Conservation (phyloP, 2,888 invertebrate species). For the Tribolium freemani region DNA sequence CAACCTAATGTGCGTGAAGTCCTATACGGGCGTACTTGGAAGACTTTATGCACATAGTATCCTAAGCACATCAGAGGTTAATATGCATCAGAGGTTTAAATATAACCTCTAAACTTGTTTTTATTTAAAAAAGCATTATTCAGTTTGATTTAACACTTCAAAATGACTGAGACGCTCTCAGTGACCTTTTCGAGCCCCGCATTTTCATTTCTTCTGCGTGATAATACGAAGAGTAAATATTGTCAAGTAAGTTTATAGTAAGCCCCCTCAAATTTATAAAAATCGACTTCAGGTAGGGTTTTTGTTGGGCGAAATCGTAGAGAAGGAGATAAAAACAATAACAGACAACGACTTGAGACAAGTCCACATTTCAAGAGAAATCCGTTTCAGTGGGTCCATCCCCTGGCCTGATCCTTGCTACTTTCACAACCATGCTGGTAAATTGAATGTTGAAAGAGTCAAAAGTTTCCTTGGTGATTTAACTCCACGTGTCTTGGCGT, state of each 20-base stretch:
- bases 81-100: no score
- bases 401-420: conserved; percentile 73
- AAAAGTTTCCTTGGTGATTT: conserved; percentile 70
- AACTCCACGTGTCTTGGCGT: conserved; percentile 75
- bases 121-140: no score
- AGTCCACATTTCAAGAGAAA: conserved; percentile 73
- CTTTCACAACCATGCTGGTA: conserved; percentile 74
- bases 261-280: conserved; percentile 5
- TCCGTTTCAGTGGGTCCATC: conserved; percentile 74
- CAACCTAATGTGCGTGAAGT: no score
- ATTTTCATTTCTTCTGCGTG: conserved; percentile 77
- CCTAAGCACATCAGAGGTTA: not conserved
- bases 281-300: conserved; percentile 72
- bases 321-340: conserved; percentile 76
- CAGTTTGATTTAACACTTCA: conserved; percentile 3
- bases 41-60: not conserved
- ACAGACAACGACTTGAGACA: conserved; percentile 78
- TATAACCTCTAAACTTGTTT: not conserved
- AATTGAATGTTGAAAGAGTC: conserved; percentile 72
- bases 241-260: conserved; percentile 71
- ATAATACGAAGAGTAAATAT: conserved; percentile 74
- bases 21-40: no score
- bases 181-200: conserved; percentile 72
- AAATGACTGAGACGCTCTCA: conserved; percentile 59
- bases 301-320: conserved; percentile 75